A percentile compares a stretch with the other conserved stretches of the same genome.
These are phyloP conservation scores for Cheilosia vernalis DNA, from an alignment of 2,888 invertebrate genomes.

Conservation along the genomic window DNA sequence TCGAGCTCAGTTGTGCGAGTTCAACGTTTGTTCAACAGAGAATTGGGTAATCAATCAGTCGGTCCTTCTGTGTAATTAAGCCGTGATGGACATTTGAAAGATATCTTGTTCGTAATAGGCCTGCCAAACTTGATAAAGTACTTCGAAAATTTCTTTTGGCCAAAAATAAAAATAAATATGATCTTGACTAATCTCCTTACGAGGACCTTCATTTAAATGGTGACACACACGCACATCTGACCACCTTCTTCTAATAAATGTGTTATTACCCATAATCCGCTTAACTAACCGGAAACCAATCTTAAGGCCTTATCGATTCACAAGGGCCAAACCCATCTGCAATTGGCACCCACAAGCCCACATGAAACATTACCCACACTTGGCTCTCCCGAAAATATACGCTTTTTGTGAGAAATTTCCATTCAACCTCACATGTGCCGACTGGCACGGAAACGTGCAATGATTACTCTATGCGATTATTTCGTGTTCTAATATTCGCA, in stretches of 20 bases:
- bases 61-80: too few species aligned
- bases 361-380: constrained; percentile 54
- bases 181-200: too few species aligned
- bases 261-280: neutral
- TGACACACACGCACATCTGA: too few species aligned
- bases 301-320: constrained; percentile 45
- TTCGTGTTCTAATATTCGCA: constrained; percentile 74
- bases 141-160: too few species aligned
- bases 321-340: neutral
- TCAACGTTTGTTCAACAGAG: too few species aligned
- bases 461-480: constrained; percentile 72
- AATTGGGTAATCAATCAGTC: too few species aligned
- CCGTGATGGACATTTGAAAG: too few species aligned
- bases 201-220: too few species aligned
- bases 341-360: neutral
- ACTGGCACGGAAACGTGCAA: constrained; percentile 64
- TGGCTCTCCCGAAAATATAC: constrained; percentile 27
- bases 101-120: too few species aligned
- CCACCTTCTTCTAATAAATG: neutral
- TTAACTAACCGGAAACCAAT: constrained; percentile 17
- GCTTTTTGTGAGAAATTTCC: constrained; percentile 52
- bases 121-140: too few species aligned
- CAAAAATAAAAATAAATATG: too few species aligned
- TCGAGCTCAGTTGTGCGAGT: too few species aligned
- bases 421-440: constrained; percentile 59